Conservation (phyloP, 1,140 invertebrate species). For the Lutraria rhynchaena region DNA sequence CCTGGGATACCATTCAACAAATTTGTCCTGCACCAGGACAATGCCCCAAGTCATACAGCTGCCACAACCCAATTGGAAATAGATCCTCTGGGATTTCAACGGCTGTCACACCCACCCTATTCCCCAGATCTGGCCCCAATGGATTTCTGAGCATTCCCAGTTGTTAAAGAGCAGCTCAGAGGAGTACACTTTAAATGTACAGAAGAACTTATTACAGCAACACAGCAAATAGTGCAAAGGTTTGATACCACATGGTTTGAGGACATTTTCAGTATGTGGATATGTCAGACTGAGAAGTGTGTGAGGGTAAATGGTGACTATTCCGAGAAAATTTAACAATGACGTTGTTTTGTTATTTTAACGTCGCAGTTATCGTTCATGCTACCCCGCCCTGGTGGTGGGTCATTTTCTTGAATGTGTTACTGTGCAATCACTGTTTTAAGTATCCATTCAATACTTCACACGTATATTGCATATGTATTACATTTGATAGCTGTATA, state of each 20-base stretch:
- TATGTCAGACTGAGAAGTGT: not conserved
- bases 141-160: not conserved
- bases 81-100: slow-evolving; percentile 18
- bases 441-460: no score
- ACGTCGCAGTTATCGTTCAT: no score
- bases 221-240: not conserved
- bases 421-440: no score
- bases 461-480: no score
- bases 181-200: not conserved
- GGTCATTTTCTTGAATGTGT: no score
- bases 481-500: no score
- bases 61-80: slow-evolving; percentile 12
- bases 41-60: slow-evolving; percentile 27
- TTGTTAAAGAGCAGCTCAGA: not conserved
- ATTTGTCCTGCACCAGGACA: slow-evolving; percentile 27
- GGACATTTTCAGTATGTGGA: not conserved
- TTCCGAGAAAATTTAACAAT: no score
- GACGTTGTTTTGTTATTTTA: no score
- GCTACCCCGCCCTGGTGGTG: no score
- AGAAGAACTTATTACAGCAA: not conserved
- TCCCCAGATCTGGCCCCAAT: not conserved
- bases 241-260: not conserved
- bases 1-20: not conserved
- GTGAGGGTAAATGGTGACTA: not conserved
- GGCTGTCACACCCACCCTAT: no score